Evolutionary conservation across 2,113 vertebrate genomes (phyloP), one percentile per base, ranked within the genome.

Genomic region (Gallinago undulata): DNA sequence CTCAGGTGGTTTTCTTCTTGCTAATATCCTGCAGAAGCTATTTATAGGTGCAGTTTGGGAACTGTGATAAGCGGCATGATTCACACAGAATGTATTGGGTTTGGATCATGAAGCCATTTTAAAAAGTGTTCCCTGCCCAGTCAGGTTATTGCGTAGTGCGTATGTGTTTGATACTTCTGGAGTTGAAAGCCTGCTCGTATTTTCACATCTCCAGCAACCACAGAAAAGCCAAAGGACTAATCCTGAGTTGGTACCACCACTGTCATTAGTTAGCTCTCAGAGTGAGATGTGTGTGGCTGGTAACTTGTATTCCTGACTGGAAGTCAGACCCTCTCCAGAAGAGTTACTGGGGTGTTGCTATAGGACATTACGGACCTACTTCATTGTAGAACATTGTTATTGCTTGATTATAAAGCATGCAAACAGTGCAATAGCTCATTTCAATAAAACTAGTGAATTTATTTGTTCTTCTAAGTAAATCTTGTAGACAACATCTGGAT

Each of bases 31-130:
- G 16, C 15, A 47, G 51, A 84, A 66, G 22, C 43, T 81, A 84
- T 19, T 90, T 69, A 24, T 31, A 62, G 9, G 18, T 57, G 66
- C 43, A 83, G 68, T 7, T 47, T 60, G 53, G 18, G 85, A 90
- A 72, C 23, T 51, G 18, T 56, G 12, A 60, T 79, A 57, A 90
- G 43, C 35, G 18, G 11, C 51, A 48, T 8, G 59, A 41, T n/a
- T 60, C 43, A 68, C 35, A 68, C 6, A 33, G 11, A 4, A 1
- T 39, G 30, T 39, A 9, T 59, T 64, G 0, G 0, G 11, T 75
- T 76, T 57, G 53, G 53, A 28, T 47, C 28, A 14, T 63, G 23
- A 75, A 91, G 39, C 43, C 47, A 39, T 91, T 91, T 93, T 47
- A 50, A 87, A 84, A 75, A 31, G 13, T 11, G 76, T 84, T 82